Evolutionary conservation across 1,140 invertebrate genomes (phyloP).

Genomic region (Drosophila pandora): DNA sequence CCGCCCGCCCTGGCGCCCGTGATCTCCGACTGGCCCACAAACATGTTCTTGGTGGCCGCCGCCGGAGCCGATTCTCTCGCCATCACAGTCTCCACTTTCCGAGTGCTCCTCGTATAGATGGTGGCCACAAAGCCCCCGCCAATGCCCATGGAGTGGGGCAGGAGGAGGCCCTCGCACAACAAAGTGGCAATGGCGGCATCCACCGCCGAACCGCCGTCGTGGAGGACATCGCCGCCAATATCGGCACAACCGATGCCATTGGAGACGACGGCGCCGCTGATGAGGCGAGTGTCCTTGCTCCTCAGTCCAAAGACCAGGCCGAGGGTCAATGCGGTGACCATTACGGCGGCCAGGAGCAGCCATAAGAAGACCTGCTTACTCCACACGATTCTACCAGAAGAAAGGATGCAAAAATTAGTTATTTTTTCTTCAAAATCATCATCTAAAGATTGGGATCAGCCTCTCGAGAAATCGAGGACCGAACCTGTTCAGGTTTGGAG

Average conservation of each 20-base stretch:
- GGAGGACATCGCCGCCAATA: conserved; percentile 85
- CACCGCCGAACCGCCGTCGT: conserved; percentile 91
- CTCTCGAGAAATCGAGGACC: conserved; percentile 29
- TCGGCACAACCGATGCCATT: conserved; percentile 77
- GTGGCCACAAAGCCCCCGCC: conserved; percentile 95
- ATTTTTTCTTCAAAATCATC: not conserved
- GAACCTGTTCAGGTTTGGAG: conserved; percentile 7
- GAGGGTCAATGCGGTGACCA: conserved; percentile 64
- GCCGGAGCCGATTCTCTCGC: conserved; percentile 93
- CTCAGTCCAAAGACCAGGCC: conserved; percentile 70
- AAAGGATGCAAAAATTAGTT: not conserved
- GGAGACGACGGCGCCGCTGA: conserved; percentile 72
- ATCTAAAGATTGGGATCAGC: conserved; percentile 9
- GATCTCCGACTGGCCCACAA: conserved; percentile 82
- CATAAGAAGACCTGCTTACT: conserved; percentile 69
- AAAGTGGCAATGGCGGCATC: conserved; percentile 95
- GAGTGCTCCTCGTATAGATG: conserved; percentile 88
- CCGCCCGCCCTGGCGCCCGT: conserved; percentile 89
- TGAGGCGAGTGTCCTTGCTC: conserved; percentile 37
- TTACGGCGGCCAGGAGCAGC: conserved; percentile 53
- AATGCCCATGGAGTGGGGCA: conserved; percentile 94
- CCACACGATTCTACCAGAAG: conserved; percentile 45
- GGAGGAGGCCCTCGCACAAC: conserved; percentile 94
- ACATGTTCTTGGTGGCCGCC: conserved; percentile 89
- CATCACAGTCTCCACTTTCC: conserved; percentile 88